Evolutionary conservation across 2,113 vertebrate genomes (phyloP), one percentile per base, ranked within the genome.

Genomic region (Pelmatolapia mariae): DNA sequence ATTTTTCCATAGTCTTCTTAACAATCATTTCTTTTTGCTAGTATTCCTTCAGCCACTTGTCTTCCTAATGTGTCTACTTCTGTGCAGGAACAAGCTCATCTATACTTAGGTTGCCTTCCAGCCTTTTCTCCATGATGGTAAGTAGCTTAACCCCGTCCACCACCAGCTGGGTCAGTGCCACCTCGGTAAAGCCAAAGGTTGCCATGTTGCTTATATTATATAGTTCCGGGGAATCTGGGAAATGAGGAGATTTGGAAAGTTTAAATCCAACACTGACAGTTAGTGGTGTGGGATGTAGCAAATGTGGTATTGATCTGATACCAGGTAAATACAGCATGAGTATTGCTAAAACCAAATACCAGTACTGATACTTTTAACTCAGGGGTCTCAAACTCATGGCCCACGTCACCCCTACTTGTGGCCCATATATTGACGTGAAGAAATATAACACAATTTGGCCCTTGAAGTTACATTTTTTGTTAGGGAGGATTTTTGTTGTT

Each of bases 141-240:
- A 96, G 94, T 76, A 96, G 93, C 63, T 96, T 95, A 80, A 96
- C 95, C 2, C 94, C 96, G 3, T 97, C 96, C 82, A 96, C 95
- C 85, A 95, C 91, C 61, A 96, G 76, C 95, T 96, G 96, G 5
- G 92, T 90, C 56, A 96, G 91, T 12, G 22, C 89, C 29, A 96
- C 96, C 80, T 96, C 95, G 3, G 56, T 95, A 33, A 85, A 61
- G 50, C 96, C 96, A 5, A 96, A 95, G 53, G 94, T 96, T 3
- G 85, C 86, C 10, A 31, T 52, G 13, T 96, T 97, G 71, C 88
- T 90, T 56, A 91, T 85, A 2, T 22, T 7, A 4, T 86, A 81
- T 12, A 92, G n/a, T 3, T 3, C 54, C 0, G 81, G 68, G 33
- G 85, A 89, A 24, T 92, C 93, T 93, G 91, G 82, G 53, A 80